Evolutionary conservation across 2,797 vertebrate genomes (phyloP), one percentile per base, ranked within the genome.

Genomic region (Coilia nasus): DNA sequence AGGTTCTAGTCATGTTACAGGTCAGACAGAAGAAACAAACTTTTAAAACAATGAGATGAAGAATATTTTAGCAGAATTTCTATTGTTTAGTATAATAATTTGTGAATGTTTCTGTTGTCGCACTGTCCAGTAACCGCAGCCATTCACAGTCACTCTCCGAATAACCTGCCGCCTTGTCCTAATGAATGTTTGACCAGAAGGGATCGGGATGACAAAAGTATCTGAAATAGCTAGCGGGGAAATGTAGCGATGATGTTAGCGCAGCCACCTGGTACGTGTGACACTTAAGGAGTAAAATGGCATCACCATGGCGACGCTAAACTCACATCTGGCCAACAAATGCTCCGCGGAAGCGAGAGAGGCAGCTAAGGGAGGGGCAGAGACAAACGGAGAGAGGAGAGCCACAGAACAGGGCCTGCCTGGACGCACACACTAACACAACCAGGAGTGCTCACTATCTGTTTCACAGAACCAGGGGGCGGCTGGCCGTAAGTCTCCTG

Each of bases 281-380:
- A 87, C 17, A 35, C 31, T 31, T 31, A 2, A 50, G 31, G 57
- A 47, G 46, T 6, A 28, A 31, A 86, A 86, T 71, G 23, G 57
- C 81, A 87, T 81, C 14, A 21, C 57, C 86, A 71, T 44, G 19
- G 82, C 35, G 64, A 54, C 9, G 81, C 83, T 83, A 67, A 86
- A 87, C 86, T 87, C 57, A 86, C 84, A 87, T 85, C 82, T 85
- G 71, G 64, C 21, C 54, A 56, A 64, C 84, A 87, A 87, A 83
- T 87, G 82, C 78, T 78, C 5, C 50, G 81, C 10, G 5, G 12
- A 75, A 75, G 78, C 23, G 80, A 82, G 57, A 75, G 47, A 56
- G 56, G 71, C 25, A 57, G 71, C 25, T 35, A 28, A 35, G 31
- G 67, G 67, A 75, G 67, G 28, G 67, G 67, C 67, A 75, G 28